Base-by-base conservation (phyloP, 1,140 invertebrate genomes). In the Aethina tumida region DNA sequence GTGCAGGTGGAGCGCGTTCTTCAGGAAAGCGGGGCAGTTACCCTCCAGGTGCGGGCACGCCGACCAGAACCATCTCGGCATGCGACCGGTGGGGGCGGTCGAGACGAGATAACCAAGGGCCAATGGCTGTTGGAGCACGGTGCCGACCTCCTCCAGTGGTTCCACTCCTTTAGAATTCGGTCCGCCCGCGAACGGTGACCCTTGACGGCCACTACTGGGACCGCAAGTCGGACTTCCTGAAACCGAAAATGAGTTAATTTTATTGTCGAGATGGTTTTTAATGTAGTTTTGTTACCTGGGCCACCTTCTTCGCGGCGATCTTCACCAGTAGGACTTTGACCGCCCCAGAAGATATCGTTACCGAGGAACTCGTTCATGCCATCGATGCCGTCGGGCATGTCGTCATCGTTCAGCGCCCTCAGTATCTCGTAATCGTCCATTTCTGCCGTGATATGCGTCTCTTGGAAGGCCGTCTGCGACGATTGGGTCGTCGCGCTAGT, bases 1-100 rank as follows among this genome's bases (percentile, higher is more conserved):
- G 68, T 98, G 93, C 55, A 99, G 75, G 65, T 98, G 94, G 30
- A 99, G 74, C 28, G 96, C 92, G 59, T 87, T 94, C 71, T 96
- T 97, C 26, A 97, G 74, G 64, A 94, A 96, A 43, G 85, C 84
- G 21, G 90, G 91, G 66, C 83, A 90, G 18, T 82, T 76, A 53
- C 81, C 75, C 59, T 92, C 87, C 43, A 93, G 71, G 66, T 97
- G 92, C 16, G 88, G 84, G 71, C 89, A 91, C 14, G 86, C 79
- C 19, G 90, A 78, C 93, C 93, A 97, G 68, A 98, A 99, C 95
- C 96, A 99, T 7, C 77, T 73, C 9, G 97, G 96, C 77, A 99
- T 85, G 20, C 80, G 77, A 15, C 89, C 90, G 19, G 92, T 88
- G 27, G 87, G 86, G 16, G 96, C 95, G 24, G 96, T 99, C 6